Evolutionary conservation across 2,797 vertebrate genomes (phyloP).

Genomic region (Anisognathus igniventris): DNA sequence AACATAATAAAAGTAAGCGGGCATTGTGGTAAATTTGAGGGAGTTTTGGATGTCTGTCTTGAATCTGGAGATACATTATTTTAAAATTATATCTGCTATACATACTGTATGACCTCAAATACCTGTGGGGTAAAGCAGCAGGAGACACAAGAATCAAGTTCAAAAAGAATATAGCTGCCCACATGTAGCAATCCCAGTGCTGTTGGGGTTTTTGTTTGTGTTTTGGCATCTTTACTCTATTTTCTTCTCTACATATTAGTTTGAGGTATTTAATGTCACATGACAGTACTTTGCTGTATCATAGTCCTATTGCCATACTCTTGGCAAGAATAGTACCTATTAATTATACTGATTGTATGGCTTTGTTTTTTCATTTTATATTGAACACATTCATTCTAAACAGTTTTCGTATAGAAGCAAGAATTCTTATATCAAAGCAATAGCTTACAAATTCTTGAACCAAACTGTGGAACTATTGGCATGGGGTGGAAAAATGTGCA

Average conservation of each 20-base stretch:
- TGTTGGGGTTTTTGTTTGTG: background rate
- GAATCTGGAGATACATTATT: background rate
- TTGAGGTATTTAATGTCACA: background rate
- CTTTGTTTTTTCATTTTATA: background rate
- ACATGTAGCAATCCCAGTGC: background rate
- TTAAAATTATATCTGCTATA: background rate
- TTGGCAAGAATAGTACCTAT: background rate
- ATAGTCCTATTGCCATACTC: background rate
- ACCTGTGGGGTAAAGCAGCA: background rate
- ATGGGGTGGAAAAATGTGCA: background rate
- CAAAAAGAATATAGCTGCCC: background rate
- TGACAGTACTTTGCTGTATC: background rate
- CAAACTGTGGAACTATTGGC: background rate
- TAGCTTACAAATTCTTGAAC: background rate
- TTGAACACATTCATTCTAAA: background rate
- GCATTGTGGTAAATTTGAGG: background rate
- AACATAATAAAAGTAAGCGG: background rate
- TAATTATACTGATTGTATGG: background rate
- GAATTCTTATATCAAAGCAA: background rate
- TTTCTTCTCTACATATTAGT: background rate
- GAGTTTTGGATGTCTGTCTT: background rate
- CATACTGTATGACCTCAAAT: background rate
- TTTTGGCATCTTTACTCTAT: background rate
- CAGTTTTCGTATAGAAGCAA: background rate
- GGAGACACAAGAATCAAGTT: background rate